Evolutionary conservation across 2,888 invertebrate species (phyloP), one percentile per base, ranked within the genome.

Genomic region (Byasa hedistus): DNA sequence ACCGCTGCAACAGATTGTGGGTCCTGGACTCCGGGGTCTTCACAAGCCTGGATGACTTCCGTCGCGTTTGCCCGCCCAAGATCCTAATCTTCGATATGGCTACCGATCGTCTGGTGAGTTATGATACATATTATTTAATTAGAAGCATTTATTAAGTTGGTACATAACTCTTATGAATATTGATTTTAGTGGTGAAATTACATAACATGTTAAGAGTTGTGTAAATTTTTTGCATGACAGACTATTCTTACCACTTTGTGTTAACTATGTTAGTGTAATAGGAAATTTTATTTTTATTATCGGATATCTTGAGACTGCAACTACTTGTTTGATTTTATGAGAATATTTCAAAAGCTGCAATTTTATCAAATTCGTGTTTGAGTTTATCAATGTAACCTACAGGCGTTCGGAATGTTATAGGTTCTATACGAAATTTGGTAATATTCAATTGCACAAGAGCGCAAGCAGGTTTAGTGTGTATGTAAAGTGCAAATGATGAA

Each of bases 1-100:
- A 97, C 82, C 93, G 95, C n/a, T 97, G 97, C 86, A 95, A 96
- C 83, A 92, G 97, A 22, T 88, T 97, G 4, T 97, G 97, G 97
- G 95, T 95, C 1, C 85, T 97, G 66, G 97, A 97, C 85, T 94
- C 96, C 3, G 97, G 96, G 0, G 93, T 96, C 21, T 92, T 93
- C 80, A 94, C 95, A 65, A 95, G 95, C 7, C 81, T 96, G 63
- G 95, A 95, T 66, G 94, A 95, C 78, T 94, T 94, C 84, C 86
- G 91, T 74, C 72, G 90, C 77, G 84, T 93, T 73, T 97, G 97
- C 77, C 95, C 95, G 0, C 97, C 97, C 5, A 97, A 97, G 86
- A 92, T 97, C 62, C 92, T 96, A 64, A 94, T 97, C 65, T 96
- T 97, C 73, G 96, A 97, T 78, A 91, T 96, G 78, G 92, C 93